Evolutionary conservation across 2,113 vertebrate species (phyloP), one percentile per base, ranked within the genome.

Genomic region (rabbit (Oryctolagus cuniculus)): DNA sequence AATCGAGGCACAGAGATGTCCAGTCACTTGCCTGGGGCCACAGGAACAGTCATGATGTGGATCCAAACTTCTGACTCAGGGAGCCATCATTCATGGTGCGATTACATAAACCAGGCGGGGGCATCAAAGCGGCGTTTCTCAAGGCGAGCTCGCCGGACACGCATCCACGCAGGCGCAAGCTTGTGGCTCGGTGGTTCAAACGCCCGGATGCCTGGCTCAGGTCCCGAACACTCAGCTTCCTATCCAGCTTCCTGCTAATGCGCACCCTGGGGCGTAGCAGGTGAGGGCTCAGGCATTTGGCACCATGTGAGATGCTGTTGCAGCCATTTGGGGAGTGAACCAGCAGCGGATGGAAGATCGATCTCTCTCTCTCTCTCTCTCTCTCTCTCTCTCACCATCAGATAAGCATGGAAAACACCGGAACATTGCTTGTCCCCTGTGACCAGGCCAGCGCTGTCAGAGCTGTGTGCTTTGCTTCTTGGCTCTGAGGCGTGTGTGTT

Each of bases 21-120:
- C 51, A 66, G 31, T 58, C 66, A 49, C 67, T 34, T 21, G 61
- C 16, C 36, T 4, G 0, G 81, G 51, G 73, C 69, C 51, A 2
- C 6, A 6, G 70, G n/a, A 11, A 44, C n/a, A 13, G 6, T 49
- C 1, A 34, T 0, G 2, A 44, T 6, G 17, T 24, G 55, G 63
- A 64, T 27, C 21, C 25, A 31, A 70, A 49, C 29, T 25, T 12
- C 82, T 49, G 55, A 82, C 31, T 31, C 77, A 44, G 64, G 44
- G 27, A 16, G 49, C 17, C 49, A 17, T 31, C 19, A 66, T 13
- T 38, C 51, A 12, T 24, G 67, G 44, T 11, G 3, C 36, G 16
- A 12, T 27, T 34, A 31, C 36, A 25, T 58, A 73, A 22, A n/a
- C 24, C 8, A 3, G 44, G 19, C 19, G 17, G 55, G 12, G 77